Conservation (phyloP, 2,888 invertebrate species). For the Drosophila bunnanda region DNA sequence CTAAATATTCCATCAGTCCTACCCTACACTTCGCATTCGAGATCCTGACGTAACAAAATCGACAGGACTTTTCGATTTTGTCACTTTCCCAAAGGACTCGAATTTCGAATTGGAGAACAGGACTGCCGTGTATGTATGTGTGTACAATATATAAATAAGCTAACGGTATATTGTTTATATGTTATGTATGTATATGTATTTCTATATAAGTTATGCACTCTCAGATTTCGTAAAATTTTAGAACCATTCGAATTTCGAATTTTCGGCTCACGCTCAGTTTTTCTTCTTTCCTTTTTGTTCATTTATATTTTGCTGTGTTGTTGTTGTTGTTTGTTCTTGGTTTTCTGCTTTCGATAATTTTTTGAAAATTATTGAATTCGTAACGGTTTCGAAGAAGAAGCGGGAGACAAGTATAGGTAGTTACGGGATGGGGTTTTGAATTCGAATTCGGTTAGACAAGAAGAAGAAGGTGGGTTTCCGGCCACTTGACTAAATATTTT, state of each 20-base stretch:
- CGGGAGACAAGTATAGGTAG: constrained; percentile 10
- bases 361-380: constrained; percentile 19
- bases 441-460: constrained; percentile 8
- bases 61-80: neutral
- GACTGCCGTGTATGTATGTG: constrained; percentile 24
- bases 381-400: constrained; percentile 22
- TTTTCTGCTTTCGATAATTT: constrained; percentile 14
- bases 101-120: constrained; percentile 22
- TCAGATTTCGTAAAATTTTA: constrained; percentile 46
- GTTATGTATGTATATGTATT: constrained; percentile 58
- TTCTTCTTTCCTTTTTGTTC: neutral
- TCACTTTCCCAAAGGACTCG: neutral
- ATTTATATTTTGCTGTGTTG: constrained; percentile 10
- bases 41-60: neutral
- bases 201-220: constrained; percentile 56
- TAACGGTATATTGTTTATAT: constrained; percentile 69
- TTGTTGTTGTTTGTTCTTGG: constrained; percentile 4
- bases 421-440: constrained; percentile 8
- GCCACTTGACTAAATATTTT: constrained; percentile 65
- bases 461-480: constrained; percentile 23
- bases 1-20: constrained; percentile 46
- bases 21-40: constrained; percentile 9
- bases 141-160: constrained; percentile 69
- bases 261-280: constrained; percentile 26
- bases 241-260: constrained; percentile 20